Base-by-base conservation (phyloP, 1,140 invertebrate species). In the Ericerus pela region DNA sequence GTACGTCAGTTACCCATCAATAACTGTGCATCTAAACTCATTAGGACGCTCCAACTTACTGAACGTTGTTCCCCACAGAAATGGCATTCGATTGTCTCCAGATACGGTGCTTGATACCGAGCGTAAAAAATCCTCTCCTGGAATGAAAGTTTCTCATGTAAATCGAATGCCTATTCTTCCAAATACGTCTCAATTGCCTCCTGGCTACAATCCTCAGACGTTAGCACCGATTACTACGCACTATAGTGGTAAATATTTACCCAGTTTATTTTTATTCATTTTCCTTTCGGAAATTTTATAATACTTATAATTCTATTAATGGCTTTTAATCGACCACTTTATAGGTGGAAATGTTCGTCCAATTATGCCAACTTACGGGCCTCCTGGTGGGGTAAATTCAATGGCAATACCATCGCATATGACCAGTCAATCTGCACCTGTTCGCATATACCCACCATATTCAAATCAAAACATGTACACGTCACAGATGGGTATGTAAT, bases 341-440 rank as follows among this genome's bases (percentile, higher is more conserved):
- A 16, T 16, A 41, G 37, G 14, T 41, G 4, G 4, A 16, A 18
- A 18, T 16, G 16, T 24, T 22, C 41, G 20, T 47, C 41, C 41
- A 3, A 22, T 47, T 10, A 47, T 47, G 41, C 26, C 41, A 16
- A 47, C 22, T 47, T 47, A 22, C 41, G 12, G 12, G 26, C 41
- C 41, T 2, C 41, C 41, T 20, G 20, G 20, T 3, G 41, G 41
- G 10, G 41, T 47, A 6, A 47, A 47, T 47, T 24, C 41, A 16
- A 47, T 47, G 41, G 41, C 4, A 24, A 47, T 47, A 24, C 41
- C 41, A 14, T 24, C 41, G 41, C 41, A 47, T 47, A 47, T 47
- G 41, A 24, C 20, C n/a, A n/a, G n/a, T n/a, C 20, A 5, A 4
- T 47, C 41, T 24, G 18, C 10, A 3, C 16, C 10, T 4, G 41